These are phyloP conservation scores for Caradrina kadenii DNA, from an alignment of 2,888 invertebrate genomes.

Conservation along the genomic window DNA sequence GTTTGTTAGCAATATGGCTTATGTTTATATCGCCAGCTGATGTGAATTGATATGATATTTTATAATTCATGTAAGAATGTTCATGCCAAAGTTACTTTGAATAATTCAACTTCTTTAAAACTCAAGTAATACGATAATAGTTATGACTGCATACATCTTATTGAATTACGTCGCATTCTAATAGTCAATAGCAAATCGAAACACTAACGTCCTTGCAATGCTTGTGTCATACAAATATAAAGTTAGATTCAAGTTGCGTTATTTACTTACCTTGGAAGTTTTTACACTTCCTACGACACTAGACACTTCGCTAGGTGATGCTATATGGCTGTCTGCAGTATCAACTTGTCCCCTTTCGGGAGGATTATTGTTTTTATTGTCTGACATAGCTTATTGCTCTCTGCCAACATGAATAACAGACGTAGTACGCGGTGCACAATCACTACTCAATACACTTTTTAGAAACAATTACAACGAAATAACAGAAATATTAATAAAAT, in stretches of 20 bases:
- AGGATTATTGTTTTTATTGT: slow-evolving; percentile 83
- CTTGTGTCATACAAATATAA: slow-evolving; percentile 29
- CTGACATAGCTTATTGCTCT: slow-evolving; percentile 82
- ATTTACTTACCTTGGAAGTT: slow-evolving; percentile 78
- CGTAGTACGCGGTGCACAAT: slow-evolving; percentile 54
- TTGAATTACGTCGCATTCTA: slow-evolving; percentile 53
- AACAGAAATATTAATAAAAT: slow-evolving; percentile 36
- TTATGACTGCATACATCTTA: slow-evolving; percentile 27
- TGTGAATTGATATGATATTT: slow-evolving; percentile 1
- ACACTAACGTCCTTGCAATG: slow-evolving; percentile 51
- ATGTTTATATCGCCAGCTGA: slow-evolving; percentile 30
- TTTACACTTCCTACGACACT: slow-evolving; percentile 81
- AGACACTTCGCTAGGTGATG: slow-evolving; percentile 78
- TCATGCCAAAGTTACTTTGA: slow-evolving; percentile 7
- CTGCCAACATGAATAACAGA: slow-evolving; percentile 82
- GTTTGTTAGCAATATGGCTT: slow-evolving; percentile 31
- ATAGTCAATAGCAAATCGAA: slow-evolving; percentile 50
- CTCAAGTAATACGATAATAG: slow-evolving; percentile 10
- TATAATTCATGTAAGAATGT: slow-evolving; percentile 15
- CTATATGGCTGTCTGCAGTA: slow-evolving; percentile 79
- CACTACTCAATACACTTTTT: slow-evolving; percentile 48
- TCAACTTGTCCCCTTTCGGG: slow-evolving; percentile 79
- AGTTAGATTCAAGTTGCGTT: slow-evolving; percentile 7
- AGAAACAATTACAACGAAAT: slow-evolving; percentile 49
- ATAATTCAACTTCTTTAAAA: not conserved